Base-by-base conservation (phyloP, 1,140 invertebrate species). In the Zaprionus capensis region DNA sequence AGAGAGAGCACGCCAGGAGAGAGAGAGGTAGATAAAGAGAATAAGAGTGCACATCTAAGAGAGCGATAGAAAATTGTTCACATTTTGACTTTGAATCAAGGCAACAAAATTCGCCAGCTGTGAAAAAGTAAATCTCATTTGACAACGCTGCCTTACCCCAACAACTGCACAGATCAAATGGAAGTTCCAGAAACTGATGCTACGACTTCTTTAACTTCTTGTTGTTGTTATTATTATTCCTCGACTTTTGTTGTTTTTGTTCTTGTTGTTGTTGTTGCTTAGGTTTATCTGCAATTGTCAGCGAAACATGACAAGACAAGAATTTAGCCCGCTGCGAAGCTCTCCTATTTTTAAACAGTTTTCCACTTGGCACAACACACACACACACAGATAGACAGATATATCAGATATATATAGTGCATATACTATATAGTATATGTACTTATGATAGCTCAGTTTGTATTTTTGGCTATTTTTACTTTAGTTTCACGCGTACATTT, bases 281-380 rank as follows among this genome's bases (percentile, higher is more conserved):
- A 7, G 1, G 20, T 6, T 56, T 31, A 56, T 24, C 26, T 56
- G 53, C 22, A 56, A 28, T 28, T 56, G 53, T 51, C 46, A 51
- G 46, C 46, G 46, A 51, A 51, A 51, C 46, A 51, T 51, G 46
- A 51, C 46, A 51, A 46, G 41, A 46, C 41, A 17, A 7, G 20
- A 51, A 51, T 11, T 22, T n/a, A 5, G 20, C 46, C 59, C 58
- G 36, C 49, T 26, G 53, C 73, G 70, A 79, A 72, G 59, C 68
- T 76, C 83, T 78, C 17, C 17, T 87, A 87, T 87, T 87, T 87
- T 76, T 87, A 87, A 87, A 81, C 65, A 65, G 44, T 76, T 85
- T 79, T 82, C 80, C 82, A 85, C 78, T 85, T 75, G 69, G 44
- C 72, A 73, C 65, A 73, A 67, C 68, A 86, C 59, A 58, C 26